A percentile compares a stretch with the other conserved stretches of the same genome.
Evolutionary conservation across 2,113 vertebrate genomes (phyloP).

Genomic region (Motacilla alba): DNA sequence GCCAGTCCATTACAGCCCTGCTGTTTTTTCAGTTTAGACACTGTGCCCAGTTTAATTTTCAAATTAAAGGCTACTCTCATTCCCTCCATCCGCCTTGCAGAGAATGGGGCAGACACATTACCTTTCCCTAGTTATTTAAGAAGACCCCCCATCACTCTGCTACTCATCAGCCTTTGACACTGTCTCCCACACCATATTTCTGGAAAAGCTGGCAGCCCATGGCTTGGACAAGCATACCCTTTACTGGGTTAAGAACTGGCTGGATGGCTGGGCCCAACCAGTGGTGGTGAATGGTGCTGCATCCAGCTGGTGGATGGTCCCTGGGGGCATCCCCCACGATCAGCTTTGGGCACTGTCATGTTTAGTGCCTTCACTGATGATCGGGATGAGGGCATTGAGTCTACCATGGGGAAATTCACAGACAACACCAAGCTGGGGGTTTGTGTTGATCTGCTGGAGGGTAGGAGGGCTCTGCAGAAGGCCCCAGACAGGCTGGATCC

Average conservation of each 20-base stretch:
- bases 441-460: neutral
- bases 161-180: neutral
- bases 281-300: neutral
- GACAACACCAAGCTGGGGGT: neutral
- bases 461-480: neutral
- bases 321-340: accelerated
- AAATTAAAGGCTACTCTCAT: neutral
- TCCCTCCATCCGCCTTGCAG: neutral
- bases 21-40: neutral
- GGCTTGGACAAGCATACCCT: neutral
- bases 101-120: neutral
- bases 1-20: neutral
- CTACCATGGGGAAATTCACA: neutral
- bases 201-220: neutral
- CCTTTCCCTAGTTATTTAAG: neutral
- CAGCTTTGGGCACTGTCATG: neutral
- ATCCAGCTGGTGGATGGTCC: neutral
- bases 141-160: neutral
- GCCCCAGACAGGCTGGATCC: neutral
- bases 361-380: neutral
- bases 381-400: neutral
- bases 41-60: neutral
- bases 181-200: accelerated
- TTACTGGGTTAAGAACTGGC: neutral
- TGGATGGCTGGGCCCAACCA: neutral